phyloP scores from a whole-genome alignment of 1,140 invertebrate species.

The Glossosoma conforme region DNA sequence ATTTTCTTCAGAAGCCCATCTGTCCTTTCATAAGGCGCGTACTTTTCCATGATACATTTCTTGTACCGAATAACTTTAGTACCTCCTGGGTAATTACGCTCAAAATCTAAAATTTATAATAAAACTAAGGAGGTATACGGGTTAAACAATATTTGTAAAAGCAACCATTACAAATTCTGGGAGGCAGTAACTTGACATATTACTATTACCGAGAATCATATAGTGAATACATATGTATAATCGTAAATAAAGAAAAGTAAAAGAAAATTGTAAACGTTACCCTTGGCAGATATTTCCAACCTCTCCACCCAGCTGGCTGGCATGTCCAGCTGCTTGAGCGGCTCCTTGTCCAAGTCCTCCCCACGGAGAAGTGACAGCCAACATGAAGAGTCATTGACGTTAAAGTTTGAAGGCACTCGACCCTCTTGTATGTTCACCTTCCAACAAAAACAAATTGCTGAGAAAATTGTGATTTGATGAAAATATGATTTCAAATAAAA shows the following conservation, averaged over 20 bases:
- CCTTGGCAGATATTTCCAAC: slow-evolving; percentile 60
- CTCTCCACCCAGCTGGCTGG: slow-evolving; percentile 72
- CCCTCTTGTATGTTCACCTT: slow-evolving; percentile 43
- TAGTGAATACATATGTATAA: background rate
- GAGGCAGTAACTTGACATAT: background rate
- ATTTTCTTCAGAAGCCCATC: slow-evolving; percentile 68
- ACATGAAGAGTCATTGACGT: slow-evolving; percentile 53
- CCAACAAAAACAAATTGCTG: background rate
- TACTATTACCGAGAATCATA: background rate
- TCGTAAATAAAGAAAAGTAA: background rate
- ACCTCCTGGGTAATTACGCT: slow-evolving; percentile 67
- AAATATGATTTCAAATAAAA: slow-evolving; percentile 3
- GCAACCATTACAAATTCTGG: background rate
- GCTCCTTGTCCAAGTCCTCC: slow-evolving; percentile 48
- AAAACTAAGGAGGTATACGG: background rate
- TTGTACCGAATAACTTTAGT: slow-evolving; percentile 70
- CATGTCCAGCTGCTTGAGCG: slow-evolving; percentile 74
- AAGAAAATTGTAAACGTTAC: slow-evolving; percentile 40
- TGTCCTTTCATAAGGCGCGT: slow-evolving; percentile 65
- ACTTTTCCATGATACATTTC: slow-evolving; percentile 69
- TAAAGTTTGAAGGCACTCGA: slow-evolving; percentile 38
- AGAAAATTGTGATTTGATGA: background rate
- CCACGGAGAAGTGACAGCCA: slow-evolving; percentile 70
- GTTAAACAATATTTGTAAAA: too few species aligned
- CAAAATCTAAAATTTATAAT: slow-evolving; percentile 55